Conservation (phyloP, 2,797 vertebrate genomes). For the Sarcoramphus papa region DNA sequence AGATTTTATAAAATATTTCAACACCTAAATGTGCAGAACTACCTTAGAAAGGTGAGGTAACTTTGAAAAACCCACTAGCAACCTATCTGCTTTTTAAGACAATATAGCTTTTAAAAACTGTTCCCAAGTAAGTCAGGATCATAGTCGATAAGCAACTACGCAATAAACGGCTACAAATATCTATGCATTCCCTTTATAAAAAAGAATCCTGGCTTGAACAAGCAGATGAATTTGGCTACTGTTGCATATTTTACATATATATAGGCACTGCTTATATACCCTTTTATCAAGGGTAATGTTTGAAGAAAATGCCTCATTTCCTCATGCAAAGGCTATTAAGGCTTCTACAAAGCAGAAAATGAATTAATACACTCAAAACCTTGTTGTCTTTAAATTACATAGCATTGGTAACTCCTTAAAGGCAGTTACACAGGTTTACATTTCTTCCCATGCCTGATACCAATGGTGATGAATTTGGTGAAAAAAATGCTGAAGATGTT, state of each 20-base stretch:
- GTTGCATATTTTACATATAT: neutral
- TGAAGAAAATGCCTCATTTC: constrained; percentile 18
- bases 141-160: neutral
- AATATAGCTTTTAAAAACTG: neutral
- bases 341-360: constrained; percentile 18
- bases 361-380: neutral
- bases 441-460: neutral
- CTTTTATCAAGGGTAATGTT: neutral
- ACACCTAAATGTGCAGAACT: neutral
- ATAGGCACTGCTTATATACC: neutral
- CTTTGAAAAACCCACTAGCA: neutral
- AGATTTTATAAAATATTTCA: neutral
- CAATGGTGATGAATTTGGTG: neutral
- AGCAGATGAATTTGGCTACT: neutral
- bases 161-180: neutral
- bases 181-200: neutral
- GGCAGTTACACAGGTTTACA: neutral
- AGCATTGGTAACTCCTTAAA: neutral
- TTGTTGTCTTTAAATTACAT: neutral
- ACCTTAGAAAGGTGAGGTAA: neutral
- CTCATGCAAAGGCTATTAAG: neutral
- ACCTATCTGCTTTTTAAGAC: neutral
- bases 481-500: neutral
- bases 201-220: neutral
- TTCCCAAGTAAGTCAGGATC: neutral